phyloP scores from a whole-genome alignment of 1,140 invertebrate genomes.

The Aporrectodea caliginosa region DNA sequence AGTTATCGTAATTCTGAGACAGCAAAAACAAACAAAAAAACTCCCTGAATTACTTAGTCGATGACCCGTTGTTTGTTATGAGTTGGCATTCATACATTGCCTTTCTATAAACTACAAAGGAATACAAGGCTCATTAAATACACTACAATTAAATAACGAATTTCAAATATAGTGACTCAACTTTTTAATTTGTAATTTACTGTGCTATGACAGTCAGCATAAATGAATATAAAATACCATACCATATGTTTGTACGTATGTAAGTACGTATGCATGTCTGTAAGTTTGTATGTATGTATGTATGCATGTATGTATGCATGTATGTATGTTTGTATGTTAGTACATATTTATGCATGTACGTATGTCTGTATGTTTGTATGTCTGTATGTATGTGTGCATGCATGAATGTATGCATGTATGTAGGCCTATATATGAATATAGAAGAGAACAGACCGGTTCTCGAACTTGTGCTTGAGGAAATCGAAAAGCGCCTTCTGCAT shows the following conservation, averaged over 20 bases:
- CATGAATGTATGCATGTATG: not conserved
- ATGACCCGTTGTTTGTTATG: too few species aligned
- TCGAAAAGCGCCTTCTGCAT: constrained; percentile 99
- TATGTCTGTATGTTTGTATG: not conserved
- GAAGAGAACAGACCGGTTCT: constrained; percentile 70
- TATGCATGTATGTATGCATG: not conserved
- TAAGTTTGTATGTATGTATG: not conserved
- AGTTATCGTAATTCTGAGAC: too few species aligned
- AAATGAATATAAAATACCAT: not conserved
- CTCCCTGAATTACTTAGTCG: too few species aligned
- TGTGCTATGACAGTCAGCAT: too few species aligned
- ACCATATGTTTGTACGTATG: not conserved
- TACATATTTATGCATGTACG: not conserved
- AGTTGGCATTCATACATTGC: too few species aligned
- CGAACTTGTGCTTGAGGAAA: constrained; percentile 95
- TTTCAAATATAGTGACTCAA: too few species aligned
- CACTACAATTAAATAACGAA: too few species aligned
- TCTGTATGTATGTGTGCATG: constrained; percentile 16
- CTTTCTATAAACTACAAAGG: too few species aligned
- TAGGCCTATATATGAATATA: constrained; percentile 16
- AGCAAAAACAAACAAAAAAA: too few species aligned
- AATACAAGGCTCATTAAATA: too few species aligned
- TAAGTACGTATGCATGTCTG: not conserved
- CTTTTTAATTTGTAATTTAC: too few species aligned
- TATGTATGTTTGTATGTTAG: not conserved